Conservation (phyloP, 2,888 invertebrate genomes). For the Neocrepidodera transversa region DNA sequence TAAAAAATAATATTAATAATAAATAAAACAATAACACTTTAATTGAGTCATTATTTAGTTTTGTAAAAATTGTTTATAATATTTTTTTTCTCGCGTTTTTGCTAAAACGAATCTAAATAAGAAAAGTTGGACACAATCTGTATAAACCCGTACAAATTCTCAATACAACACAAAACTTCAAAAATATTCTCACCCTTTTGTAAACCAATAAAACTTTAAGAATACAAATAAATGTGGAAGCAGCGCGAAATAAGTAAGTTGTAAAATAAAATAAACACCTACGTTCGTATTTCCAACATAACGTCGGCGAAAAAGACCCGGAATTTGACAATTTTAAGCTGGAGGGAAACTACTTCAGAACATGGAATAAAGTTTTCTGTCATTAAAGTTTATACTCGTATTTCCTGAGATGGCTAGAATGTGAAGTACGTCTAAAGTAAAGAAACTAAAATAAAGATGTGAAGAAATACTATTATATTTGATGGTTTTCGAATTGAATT, state of each 20-base stretch:
- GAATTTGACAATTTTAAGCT: background rate
- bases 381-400: background rate
- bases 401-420: background rate
- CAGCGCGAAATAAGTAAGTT: constrained; percentile 14
- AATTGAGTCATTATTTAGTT: no score
- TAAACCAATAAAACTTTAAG: constrained; percentile 22
- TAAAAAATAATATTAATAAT: no score
- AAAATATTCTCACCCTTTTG: constrained; percentile 12
- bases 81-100: no score
- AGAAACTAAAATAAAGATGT: background rate
- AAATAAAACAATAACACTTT: no score
- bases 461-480: no score
- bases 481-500: no score
- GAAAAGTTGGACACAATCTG: background rate
- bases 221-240: constrained; percentile 17
- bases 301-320: background rate
- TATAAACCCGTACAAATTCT: background rate
- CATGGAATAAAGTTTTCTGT: background rate
- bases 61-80: no score
- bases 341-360: background rate
- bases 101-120: background rate
- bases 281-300: constrained; percentile 1
- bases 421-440: background rate
- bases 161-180: constrained; percentile 6
- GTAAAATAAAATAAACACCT: constrained; percentile 20